These are phyloP conservation scores for Cephus nigrinus DNA, from an alignment of 2,888 invertebrate genomes.

Conservation along the genomic window DNA sequence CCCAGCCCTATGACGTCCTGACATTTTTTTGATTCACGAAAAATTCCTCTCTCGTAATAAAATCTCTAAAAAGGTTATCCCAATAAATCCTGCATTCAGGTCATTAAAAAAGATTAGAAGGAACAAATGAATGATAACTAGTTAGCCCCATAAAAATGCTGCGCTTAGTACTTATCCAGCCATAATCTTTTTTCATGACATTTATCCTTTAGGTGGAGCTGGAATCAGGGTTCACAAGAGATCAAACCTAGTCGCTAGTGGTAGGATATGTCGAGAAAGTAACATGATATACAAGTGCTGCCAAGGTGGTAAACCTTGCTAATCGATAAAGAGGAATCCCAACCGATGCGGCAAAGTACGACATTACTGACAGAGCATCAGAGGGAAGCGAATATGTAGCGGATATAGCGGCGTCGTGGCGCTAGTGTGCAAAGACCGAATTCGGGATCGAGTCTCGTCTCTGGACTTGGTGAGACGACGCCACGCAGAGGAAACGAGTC, in stretches of 20 bases:
- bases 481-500: constrained; percentile 44
- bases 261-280: not conserved
- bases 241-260: not conserved
- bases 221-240: not conserved
- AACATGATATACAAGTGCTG: not conserved
- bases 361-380: constrained; percentile 3
- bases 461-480: constrained; percentile 33
- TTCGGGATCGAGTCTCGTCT: constrained; percentile 31
- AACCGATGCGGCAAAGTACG: not conserved
- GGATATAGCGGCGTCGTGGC: constrained; percentile 28
- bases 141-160: not conserved
- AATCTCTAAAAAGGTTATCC: not conserved
- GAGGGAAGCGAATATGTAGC: constrained; percentile 7
- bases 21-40: constrained; percentile 19
- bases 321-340: not conserved
- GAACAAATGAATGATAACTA: not conserved
- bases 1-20: constrained; percentile 10
- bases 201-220: not conserved
- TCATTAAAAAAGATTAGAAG: not conserved
- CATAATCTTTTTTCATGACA: not conserved
- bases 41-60: not conserved
- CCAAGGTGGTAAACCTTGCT: not conserved
- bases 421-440: constrained; percentile 45
- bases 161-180: not conserved
- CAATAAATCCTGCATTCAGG: not conserved